These are phyloP conservation scores for Entelurus aequoreus DNA, from an alignment of 2,113 vertebrate genomes.

Conservation along the genomic window DNA sequence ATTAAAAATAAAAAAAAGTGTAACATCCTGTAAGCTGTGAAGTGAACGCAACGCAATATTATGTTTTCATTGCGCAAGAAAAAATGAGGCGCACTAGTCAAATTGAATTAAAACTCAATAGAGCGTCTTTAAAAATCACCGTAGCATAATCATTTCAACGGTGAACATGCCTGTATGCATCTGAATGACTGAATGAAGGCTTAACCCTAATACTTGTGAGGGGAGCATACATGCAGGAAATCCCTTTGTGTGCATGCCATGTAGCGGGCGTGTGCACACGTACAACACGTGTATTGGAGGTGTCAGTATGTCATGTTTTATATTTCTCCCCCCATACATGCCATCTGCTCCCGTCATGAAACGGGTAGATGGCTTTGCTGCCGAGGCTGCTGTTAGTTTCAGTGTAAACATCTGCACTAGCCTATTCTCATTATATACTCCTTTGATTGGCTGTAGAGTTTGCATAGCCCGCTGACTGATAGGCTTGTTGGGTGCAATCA, in stretches of 20 bases:
- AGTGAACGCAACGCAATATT: not conserved
- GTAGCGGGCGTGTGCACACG: not conserved
- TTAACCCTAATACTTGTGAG: not conserved
- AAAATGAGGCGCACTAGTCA: not conserved
- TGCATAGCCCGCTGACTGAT: slow-evolving; percentile 2
- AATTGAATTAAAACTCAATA: not conserved
- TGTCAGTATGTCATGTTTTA: slow-evolving; percentile 30
- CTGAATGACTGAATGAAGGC: not conserved
- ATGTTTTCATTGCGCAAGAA: not conserved
- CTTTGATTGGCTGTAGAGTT: slow-evolving; percentile 10
- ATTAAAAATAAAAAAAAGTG: not conserved
- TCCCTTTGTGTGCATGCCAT: not conserved
- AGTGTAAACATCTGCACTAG: slow-evolving; percentile 56
- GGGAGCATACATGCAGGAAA: not conserved
- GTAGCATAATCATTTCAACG: not conserved
- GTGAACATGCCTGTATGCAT: not conserved
- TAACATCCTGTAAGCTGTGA: not conserved
- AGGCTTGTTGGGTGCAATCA: not conserved
- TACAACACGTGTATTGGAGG: slow-evolving; percentile 17
- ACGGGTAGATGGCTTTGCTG: slow-evolving; percentile 17
- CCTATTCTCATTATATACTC: slow-evolving; percentile 37
- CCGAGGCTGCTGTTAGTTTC: slow-evolving; percentile 32
- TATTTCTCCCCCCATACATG: slow-evolving; percentile 8
- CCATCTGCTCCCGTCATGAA: slow-evolving; percentile 41
- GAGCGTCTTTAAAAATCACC: not conserved